Base-by-base conservation (phyloP, 2,797 vertebrate genomes). In the Dallia pectoralis region DNA sequence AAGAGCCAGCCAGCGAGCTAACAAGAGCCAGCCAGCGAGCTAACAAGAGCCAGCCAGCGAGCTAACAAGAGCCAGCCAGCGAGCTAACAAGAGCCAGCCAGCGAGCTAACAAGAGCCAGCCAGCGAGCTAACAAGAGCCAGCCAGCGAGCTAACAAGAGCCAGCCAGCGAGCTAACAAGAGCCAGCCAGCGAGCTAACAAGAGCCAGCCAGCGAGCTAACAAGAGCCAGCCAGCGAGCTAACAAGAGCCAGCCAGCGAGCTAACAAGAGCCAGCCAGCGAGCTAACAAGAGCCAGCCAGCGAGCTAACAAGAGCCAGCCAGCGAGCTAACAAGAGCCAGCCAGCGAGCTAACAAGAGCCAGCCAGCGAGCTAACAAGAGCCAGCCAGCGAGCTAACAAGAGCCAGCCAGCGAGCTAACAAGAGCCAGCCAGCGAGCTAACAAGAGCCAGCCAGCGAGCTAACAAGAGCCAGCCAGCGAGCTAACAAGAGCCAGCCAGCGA, bases 31-130 rank as follows among this genome's bases (percentile, higher is more conserved):
- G 53, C 22, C 22, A 22, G 7, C 3, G 9, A 71, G 30, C 51
- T 71, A 61, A 48, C 63, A 6, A 48, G 47, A 48, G n/a, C 71
- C 51, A 49, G 27, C n/a, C n/a, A n/a, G n/a, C n/a, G n/a, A n/a
- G n/a, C n/a, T n/a, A n/a, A n/a, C n/a, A n/a, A n/a, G n/a, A n/a
- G n/a, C n/a, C 14, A 44, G 40, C 40, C 14, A 44, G 40, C 40
- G 11, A 44, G 40, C n/a, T n/a, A n/a, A 14, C 11, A 25, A 36
- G 11, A 18, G 25, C 65, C 44, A 15, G 53, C 22, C 22, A 22
- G 7, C 3, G 9, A 71, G 30, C 51, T 71, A 61, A 48, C 63
- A 6, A 48, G 47, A 48, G n/a, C 71, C 51, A 49, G 27, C n/a
- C n/a, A n/a, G n/a, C n/a, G n/a, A n/a, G n/a, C n/a, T n/a, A n/a